phyloP scores from a whole-genome alignment of 2,797 vertebrate genomes.

The Typhlichthys subterraneus region DNA sequence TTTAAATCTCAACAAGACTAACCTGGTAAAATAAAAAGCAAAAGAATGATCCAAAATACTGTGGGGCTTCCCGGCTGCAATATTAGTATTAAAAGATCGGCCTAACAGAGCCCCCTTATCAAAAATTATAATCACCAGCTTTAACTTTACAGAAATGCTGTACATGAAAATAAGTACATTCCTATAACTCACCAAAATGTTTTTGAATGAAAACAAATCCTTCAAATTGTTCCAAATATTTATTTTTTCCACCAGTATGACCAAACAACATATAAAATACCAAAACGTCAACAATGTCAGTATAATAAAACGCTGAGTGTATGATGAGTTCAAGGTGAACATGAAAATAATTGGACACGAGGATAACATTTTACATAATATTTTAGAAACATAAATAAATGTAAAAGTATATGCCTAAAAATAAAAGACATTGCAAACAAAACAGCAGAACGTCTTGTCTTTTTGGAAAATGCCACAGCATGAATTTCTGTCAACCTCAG shows the following conservation, averaged over 20 bases:
- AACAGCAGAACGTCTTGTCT: constrained; percentile 33
- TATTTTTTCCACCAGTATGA: constrained; percentile 56
- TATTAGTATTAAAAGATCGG: too few relatives aligned
- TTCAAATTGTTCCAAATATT: constrained; percentile 47
- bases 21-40: too few relatives aligned
- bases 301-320: constrained; percentile 24
- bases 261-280: constrained; percentile 70
- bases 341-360: constrained; percentile 47
- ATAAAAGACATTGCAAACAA: constrained; percentile 37
- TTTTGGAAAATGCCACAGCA: constrained; percentile 25
- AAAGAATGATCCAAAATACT: too few relatives aligned
- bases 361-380: constrained; percentile 45
- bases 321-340: constrained; percentile 31
- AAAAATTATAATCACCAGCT: too few relatives aligned
- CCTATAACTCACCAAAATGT: not conserved
- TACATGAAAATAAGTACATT: too few relatives aligned
- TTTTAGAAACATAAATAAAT: constrained; percentile 65
- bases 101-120: too few relatives aligned
- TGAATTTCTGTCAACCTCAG: constrained; percentile 26
- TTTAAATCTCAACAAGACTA: too few relatives aligned
- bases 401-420: constrained; percentile 44
- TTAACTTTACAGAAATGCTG: too few relatives aligned
- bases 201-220: not conserved
- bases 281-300: constrained; percentile 45
- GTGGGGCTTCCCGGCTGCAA: too few relatives aligned